Base-by-base conservation (phyloP, 1,140 invertebrate genomes). In the Hylaeus anthracinus region DNA sequence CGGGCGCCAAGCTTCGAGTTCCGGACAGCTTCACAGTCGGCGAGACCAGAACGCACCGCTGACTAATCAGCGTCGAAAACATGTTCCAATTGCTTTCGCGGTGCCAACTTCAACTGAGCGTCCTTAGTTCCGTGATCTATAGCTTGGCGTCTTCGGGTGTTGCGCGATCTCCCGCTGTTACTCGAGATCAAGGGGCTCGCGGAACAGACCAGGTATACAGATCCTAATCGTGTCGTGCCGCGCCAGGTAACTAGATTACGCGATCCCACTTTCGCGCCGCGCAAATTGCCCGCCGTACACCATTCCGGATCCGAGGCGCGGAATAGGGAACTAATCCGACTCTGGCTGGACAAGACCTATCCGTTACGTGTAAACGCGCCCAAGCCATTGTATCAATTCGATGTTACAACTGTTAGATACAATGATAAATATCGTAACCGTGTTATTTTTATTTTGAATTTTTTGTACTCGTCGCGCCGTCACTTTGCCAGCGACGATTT, bases 171-270 rank as follows among this genome's bases (percentile, higher is more conserved):
- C 45, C 6, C 26, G 14, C 14, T 53, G 43, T 48, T 60, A 37
- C 2, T n/a, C 55, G 41, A 4, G 53, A 56, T 37, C 12, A 5
- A 26, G 10, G 1, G 61, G 8, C 12, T 10, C 1, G 15, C 15
- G 55, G 67, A 45, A 70, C 58, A n/a, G 66, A 0, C 69, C 45
- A 58, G 82, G 66, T 80, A 58, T 43, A 67, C 55, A 64, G 72
- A 76, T 72, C 65, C 67, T 69, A 78, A 82, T 86, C 73, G 79
- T 41, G 61, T 67, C 72, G 76, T 70, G 61, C 66, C 74, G 65
- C 65, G 71, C 26, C 69, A 51, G 60, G 72, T 81, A 86, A 83
- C 85, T 79, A 83, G 84, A 86, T 86, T 86, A 86, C 73, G 85
- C 79, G 81, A 87, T 87, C 65, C 64, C 55, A 64, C 73, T 83